Conservation (phyloP, 2,797 vertebrate species). For the Onychomys leucogaster region DNA sequence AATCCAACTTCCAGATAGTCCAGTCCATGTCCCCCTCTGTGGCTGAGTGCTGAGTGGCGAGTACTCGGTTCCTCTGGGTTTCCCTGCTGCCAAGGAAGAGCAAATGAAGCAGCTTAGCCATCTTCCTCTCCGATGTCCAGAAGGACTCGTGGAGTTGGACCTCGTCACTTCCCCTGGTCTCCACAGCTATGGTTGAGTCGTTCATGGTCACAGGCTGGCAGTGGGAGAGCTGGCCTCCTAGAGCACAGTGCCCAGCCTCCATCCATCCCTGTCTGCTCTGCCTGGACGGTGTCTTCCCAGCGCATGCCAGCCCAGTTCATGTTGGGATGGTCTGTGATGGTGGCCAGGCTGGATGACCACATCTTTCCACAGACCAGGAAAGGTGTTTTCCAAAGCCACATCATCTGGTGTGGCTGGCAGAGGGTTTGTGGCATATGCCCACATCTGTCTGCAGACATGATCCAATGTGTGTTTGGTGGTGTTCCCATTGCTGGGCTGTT, state of each 20-base stretch:
- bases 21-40: accelerated
- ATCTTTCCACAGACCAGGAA: background rate
- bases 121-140: background rate
- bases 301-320: background rate
- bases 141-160: accelerated
- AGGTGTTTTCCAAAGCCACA: background rate
- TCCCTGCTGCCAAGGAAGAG: background rate
- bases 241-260: background rate
- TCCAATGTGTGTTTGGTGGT: background rate
- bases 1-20: background rate
- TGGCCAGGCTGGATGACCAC: background rate
- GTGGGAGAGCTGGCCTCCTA: background rate
- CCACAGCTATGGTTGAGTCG: too few relatives aligned
- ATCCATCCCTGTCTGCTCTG: background rate
- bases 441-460: background rate
- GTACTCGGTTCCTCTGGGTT: accelerated
- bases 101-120: accelerated
- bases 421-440: background rate
- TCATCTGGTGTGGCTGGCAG: background rate
- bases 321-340: background rate
- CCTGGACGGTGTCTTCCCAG: conserved; percentile 29
- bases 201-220: background rate
- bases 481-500: background rate
- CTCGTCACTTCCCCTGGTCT: background rate
- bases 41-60: accelerated